A percentile compares a stretch with the other conserved stretches of the same genome.
phyloP scores from a whole-genome alignment of 2,888 invertebrate genomes.

The Ennomos quercinarius region DNA sequence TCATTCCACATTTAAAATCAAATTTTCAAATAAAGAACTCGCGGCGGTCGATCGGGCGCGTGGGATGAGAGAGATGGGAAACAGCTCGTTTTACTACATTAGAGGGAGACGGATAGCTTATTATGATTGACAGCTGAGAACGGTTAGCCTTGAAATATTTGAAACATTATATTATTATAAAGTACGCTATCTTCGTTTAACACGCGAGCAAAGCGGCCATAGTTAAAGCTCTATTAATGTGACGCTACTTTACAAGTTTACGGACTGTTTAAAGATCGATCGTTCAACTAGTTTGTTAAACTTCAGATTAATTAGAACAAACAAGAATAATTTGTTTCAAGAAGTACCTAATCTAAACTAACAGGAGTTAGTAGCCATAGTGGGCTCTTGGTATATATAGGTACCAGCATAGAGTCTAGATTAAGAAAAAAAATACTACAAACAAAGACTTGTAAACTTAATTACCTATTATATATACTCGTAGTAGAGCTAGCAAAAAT shows the following conservation, averaged over 20 bases:
- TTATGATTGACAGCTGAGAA: conserved; percentile 86
- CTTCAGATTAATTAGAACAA: neutral
- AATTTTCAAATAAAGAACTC: conserved; percentile 83
- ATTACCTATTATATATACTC: no score
- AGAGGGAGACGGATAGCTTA: conserved; percentile 79
- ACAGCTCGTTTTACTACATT: conserved; percentile 59
- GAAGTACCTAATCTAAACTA: no score
- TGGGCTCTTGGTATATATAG: no score
- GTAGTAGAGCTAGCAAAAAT: no score
- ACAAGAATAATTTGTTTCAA: neutral
- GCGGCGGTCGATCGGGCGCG: conserved; percentile 76
- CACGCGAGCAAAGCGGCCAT: conserved; percentile 72
- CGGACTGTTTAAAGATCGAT: neutral
- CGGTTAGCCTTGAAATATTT: conserved; percentile 86
- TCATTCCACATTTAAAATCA: conserved; percentile 86
- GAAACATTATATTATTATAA: conserved; percentile 86
- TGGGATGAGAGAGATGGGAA: conserved; percentile 63
- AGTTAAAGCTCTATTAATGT: conserved; percentile 29
- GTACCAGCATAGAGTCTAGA: no score
- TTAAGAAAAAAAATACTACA: no score
- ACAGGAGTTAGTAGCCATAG: no score
- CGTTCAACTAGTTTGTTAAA: neutral
- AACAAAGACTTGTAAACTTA: no score
- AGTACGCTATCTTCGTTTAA: conserved; percentile 81
- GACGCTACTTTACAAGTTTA: neutral